Evolutionary conservation across 2,797 vertebrate species (phyloP), one percentile per base, ranked within the genome.

Genomic region (Eremophila alpestris): DNA sequence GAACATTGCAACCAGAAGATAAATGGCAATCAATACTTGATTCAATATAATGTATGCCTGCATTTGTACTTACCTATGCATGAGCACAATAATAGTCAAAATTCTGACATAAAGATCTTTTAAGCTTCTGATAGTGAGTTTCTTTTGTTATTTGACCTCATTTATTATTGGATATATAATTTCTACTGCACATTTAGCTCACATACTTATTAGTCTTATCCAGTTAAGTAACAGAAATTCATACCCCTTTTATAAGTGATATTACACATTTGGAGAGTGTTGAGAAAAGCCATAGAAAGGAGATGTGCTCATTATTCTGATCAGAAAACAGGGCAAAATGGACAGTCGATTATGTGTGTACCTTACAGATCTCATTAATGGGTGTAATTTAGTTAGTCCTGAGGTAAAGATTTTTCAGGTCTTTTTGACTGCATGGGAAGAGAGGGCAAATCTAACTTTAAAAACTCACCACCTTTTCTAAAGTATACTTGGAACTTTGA

Each of bases 361-460:
- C 83, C 81, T 93, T 75, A 78, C 76, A 26, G 65, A 93, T 89
- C 86, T 96, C 45, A 65, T 96, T 97, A 96, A 94, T 90, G 87
- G 88, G 64, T 96, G 76, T 93, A 94, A 94, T 96, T 96, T 92
- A 96, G 83, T 93, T 93, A 96, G 81, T 91, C 76, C 77, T 86
- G 70, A 83, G n/a, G 56, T 94, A 94, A 96, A 68, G 64, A 95
- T 95, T 93, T 95, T 95, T 96, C 88, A 88, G 80, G 89, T 94
- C 60, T 90, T 85, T 97, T 90, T 93, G 85, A 81, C 73, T 83
- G 69, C 74, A 79, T 89, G 54, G 83, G 65, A 93, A 73, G 52
- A 92, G 90, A 96, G 91, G 58, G 40, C 52, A 97, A 96, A 96
- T 84, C 77, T 92, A 77, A 89, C 94, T 96, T 95, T 27, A 77